These are phyloP conservation scores for Drosophila nr. medialis DNA, from an alignment of 2,888 invertebrate species.

Conservation along the genomic window DNA sequence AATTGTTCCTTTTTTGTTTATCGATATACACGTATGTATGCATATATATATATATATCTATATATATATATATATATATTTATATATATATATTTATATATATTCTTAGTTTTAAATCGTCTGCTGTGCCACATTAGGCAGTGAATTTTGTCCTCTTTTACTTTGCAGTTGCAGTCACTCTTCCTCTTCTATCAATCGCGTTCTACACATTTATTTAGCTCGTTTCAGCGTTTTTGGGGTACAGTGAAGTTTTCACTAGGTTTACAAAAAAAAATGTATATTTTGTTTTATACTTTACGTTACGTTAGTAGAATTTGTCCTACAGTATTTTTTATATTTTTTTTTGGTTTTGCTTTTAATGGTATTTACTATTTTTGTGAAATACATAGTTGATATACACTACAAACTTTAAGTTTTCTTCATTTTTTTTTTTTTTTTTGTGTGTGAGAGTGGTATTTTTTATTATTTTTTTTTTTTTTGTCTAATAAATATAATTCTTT, in stretches of 20 bases:
- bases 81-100: constrained; percentile 32
- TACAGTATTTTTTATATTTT: constrained; percentile 55
- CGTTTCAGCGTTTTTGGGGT: constrained; percentile 42
- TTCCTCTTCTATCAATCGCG: constrained; percentile 9
- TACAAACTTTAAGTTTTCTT: constrained; percentile 71
- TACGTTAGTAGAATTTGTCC: constrained; percentile 68
- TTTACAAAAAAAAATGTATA: constrained; percentile 65
- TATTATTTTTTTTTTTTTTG: constrained; percentile 37
- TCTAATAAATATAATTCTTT: constrained; percentile 75
- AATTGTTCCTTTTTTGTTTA: constrained; percentile 53
- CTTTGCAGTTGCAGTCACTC: constrained; percentile 1
- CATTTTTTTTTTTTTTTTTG: constrained; percentile 34
- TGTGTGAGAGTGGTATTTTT: constrained; percentile 43
- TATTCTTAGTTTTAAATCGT: constrained; percentile 54
- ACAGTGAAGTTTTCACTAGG: constrained; percentile 57
- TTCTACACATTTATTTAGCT: constrained; percentile 35
- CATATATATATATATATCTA: constrained; percentile 6
- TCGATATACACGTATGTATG: constrained; percentile 38
- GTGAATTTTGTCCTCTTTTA: constrained; percentile 24
- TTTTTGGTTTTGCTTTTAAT: constrained; percentile 38
- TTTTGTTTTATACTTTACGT: constrained; percentile 36
- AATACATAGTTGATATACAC: constrained; percentile 74
- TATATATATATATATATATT: constrained; percentile 19
- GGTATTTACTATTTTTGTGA: constrained; percentile 66
- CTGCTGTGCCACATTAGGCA: constrained; percentile 25